These are phyloP conservation scores for Notarius lentiginosus DNA, from an alignment of 2,113 vertebrate species.

Conservation along the genomic window DNA sequence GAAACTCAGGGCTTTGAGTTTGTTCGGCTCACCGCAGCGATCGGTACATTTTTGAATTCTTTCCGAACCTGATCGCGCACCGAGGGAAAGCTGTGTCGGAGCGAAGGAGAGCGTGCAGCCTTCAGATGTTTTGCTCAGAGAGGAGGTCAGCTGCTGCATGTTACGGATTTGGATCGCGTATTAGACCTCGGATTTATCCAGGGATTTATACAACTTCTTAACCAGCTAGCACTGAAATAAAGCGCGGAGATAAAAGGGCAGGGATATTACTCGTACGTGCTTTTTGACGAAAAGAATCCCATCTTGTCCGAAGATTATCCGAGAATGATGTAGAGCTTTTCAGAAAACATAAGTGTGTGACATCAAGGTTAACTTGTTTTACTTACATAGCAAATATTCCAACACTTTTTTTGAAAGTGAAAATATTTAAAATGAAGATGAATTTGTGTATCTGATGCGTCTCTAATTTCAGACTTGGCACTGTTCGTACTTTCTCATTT, in stretches of 20 bases:
- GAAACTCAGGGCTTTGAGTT: slow-evolving; percentile 34
- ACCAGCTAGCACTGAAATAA: background rate
- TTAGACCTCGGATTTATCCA: background rate
- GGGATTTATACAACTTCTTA: background rate
- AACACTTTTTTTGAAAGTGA: background rate
- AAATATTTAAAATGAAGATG: background rate
- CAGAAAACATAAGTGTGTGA: no score
- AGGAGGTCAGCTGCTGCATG: background rate
- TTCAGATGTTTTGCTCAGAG: background rate
- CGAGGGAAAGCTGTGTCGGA: background rate
- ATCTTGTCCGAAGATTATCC: no score
- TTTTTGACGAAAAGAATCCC: background rate
- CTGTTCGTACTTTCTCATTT: background rate
- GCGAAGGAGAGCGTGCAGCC: background rate
- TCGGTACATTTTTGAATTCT: background rate
- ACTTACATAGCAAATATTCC: background rate
- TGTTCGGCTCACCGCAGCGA: background rate
- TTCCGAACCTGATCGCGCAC: background rate
- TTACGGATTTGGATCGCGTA: no score
- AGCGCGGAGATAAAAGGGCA: background rate
- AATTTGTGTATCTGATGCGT: background rate
- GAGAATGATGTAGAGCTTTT: background rate
- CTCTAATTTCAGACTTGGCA: background rate
- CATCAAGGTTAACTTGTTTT: no score
- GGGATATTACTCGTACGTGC: background rate